A percentile compares a stretch with the other conserved stretches of the same genome.
These are phyloP conservation scores for Sarcophaga variegata DNA, from an alignment of 2,888 invertebrate genomes.

Conservation along the genomic window DNA sequence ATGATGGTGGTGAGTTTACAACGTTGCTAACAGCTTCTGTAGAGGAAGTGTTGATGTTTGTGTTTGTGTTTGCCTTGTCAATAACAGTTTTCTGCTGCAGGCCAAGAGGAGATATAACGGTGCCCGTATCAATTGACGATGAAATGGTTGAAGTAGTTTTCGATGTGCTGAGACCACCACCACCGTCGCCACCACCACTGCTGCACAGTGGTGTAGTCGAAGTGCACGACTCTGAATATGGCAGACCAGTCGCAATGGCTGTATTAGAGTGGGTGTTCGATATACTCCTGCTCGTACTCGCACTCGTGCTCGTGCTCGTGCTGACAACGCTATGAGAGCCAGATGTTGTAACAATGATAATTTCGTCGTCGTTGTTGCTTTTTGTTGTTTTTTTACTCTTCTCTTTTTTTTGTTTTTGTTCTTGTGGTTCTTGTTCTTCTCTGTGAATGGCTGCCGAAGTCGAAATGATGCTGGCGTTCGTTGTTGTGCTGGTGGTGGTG, in stretches of 20 bases:
- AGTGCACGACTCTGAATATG: slow-evolving; percentile 52
- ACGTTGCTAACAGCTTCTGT: slow-evolving; percentile 66
- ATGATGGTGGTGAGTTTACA: slow-evolving; percentile 52
- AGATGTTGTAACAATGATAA: slow-evolving; percentile 30
- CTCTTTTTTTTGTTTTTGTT: slow-evolving; percentile 27
- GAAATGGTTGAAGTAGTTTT: slow-evolving; percentile 68
- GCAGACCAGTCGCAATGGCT: slow-evolving; percentile 45
- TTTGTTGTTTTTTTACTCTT: slow-evolving; percentile 16
- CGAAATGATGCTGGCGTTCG: slow-evolving; percentile 47
- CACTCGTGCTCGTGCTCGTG: neutral
- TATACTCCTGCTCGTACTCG: slow-evolving; percentile 21
- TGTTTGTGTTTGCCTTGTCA: slow-evolving; percentile 18
- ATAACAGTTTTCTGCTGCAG: slow-evolving; percentile 70
- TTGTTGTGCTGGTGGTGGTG: slow-evolving; percentile 31
- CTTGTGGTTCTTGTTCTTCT: slow-evolving; percentile 18
- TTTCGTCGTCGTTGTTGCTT: slow-evolving; percentile 58
- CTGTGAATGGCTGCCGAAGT: slow-evolving; percentile 60
- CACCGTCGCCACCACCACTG: neutral
- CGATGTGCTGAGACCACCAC: slow-evolving; percentile 49
- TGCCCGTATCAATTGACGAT: slow-evolving; percentile 69
- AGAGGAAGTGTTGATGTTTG: slow-evolving; percentile 51
- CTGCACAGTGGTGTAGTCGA: slow-evolving; percentile 36
- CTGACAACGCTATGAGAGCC: slow-evolving; percentile 42
- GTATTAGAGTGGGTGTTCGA: slow-evolving; percentile 33
- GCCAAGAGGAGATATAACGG: slow-evolving; percentile 68